These are phyloP conservation scores for Xenopus tropicalis DNA, from an alignment of 2,113 vertebrate species.

Conservation along the genomic window UCB_Xtro_10.0 CM004451.2:89202501-89203000, in stretches of 20 bases:
- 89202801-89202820: conserved; percentile 49
- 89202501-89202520: too few species aligned
- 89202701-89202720: conserved; percentile 66
- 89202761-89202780: conserved; percentile 57
- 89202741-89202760: conserved; percentile 44
- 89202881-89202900: neutral
- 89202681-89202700: conserved; percentile 66
- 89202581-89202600: too few species aligned
- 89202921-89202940: conserved; percentile 1
- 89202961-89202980: neutral
- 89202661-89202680: conserved; percentile 34
- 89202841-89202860: neutral
- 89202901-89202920: conserved; percentile 13
- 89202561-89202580: too few species aligned
- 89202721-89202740: conserved; percentile 46
- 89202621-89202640: too few species aligned
- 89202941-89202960: conserved; percentile 12
- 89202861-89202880: neutral
- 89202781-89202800: conserved; percentile 68
- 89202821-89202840: conserved; percentile 45
- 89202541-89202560: too few species aligned
- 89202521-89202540: too few species aligned
- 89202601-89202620: too few species aligned
- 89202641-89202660: conserved; percentile 3
- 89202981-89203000: neutral